Conservation (phyloP, 1,140 invertebrate genomes). For the Zaprionus vittiger region DNA sequence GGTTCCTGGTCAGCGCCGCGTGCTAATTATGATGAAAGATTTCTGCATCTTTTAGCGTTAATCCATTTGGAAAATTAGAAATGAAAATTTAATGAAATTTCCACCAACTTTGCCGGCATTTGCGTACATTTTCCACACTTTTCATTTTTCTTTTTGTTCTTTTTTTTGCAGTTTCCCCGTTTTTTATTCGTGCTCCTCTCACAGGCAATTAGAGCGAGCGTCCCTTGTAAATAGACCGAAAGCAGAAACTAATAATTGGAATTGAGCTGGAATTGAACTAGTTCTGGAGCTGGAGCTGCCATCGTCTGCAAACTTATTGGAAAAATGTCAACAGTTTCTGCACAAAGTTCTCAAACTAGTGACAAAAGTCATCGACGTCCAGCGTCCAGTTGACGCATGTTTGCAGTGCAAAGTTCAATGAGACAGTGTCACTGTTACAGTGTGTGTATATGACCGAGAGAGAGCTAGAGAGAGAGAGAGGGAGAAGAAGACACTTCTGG, state of each 20-base stretch:
- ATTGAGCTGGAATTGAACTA: neutral
- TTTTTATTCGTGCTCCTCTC: neutral
- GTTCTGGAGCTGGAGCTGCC: neutral
- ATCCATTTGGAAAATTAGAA: slow-evolving; percentile 83
- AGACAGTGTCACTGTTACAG: neutral
- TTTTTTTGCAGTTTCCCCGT: slow-evolving; percentile 2
- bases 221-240: slow-evolving; percentile 10
- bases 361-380: slow-evolving; percentile 23
- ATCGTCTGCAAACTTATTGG: slow-evolving; percentile 6
- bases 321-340: slow-evolving; percentile 24
- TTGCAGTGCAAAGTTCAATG: slow-evolving; percentile 33
- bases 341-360: slow-evolving; percentile 27
- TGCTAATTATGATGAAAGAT: slow-evolving; percentile 83
- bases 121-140: slow-evolving; percentile 49
- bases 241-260: slow-evolving; percentile 52
- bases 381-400: slow-evolving; percentile 3
- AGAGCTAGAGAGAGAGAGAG: neutral
- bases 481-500: neutral
- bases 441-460: neutral
- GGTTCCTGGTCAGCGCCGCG: slow-evolving; percentile 57
- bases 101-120: slow-evolving; percentile 64
- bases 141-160: slow-evolving; percentile 24
- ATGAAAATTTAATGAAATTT: slow-evolving; percentile 83
- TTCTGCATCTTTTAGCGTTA: slow-evolving; percentile 82
- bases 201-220: slow-evolving; percentile 33